Percentiles rank a stretch among this genome's conserved stretches.
These are phyloP conservation scores for Pomatorhinus ruficollis DNA, from an alignment of 2,113 vertebrate genomes.

Conservation along the genomic window DNA sequence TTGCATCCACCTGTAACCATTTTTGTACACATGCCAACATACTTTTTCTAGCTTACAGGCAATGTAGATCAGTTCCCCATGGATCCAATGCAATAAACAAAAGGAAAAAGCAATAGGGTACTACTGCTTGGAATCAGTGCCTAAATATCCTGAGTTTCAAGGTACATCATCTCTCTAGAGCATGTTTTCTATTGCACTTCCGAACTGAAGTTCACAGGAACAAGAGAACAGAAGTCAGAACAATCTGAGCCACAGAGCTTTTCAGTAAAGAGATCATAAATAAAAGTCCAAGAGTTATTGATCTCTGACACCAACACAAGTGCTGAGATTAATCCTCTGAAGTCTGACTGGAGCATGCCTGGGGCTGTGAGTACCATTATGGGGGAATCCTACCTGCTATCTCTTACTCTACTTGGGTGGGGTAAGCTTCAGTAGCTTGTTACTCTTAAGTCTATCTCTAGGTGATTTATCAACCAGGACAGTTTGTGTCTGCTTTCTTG, in stretches of 20 bases:
- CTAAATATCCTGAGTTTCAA: not conserved
- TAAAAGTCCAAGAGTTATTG: not conserved
- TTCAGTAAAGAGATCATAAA: not conserved
- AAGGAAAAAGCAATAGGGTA: not conserved
- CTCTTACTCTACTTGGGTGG: not conserved
- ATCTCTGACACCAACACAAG: not conserved
- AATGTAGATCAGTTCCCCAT: not conserved
- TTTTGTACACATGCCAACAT: not conserved
- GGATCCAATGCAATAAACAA: not conserved
- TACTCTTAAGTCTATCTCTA: not conserved
- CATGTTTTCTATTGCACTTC: not conserved
- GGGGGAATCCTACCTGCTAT: not conserved
- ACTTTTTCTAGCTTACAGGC: not conserved
- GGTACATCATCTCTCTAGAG: not conserved
- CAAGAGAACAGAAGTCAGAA: not conserved
- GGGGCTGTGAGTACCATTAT: not conserved
- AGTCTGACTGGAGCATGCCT: not conserved
- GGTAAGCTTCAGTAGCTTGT: not conserved
- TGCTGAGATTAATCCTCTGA: not conserved
- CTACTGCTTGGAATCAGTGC: not conserved
- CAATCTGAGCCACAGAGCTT: not conserved
- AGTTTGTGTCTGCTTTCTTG: not conserved
- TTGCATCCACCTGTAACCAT: not conserved
- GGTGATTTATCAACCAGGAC: not conserved
- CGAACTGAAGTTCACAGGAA: not conserved